Percentiles rank a stretch among this genome's conserved stretches.
Conservation (phyloP, 2,113 vertebrate species). For the Caranx ignobilis region DNA sequence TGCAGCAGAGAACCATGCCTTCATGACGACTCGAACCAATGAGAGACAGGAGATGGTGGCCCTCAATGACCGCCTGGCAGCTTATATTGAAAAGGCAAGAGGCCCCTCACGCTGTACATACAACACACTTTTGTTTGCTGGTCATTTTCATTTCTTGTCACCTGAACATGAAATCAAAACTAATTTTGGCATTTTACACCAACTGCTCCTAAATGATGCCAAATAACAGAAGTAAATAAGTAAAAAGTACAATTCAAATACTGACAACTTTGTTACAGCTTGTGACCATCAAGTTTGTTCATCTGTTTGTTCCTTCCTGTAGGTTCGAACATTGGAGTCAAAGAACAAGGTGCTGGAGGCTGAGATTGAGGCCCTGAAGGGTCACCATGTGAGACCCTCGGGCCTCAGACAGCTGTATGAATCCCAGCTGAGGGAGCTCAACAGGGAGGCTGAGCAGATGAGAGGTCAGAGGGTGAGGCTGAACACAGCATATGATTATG, state of each 20-base stretch:
- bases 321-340: conserved; percentile 83
- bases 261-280: neutral
- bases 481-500: neutral
- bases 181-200: neutral
- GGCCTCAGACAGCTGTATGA: conserved; percentile 78
- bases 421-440: conserved; percentile 79
- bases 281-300: neutral
- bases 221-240: neutral
- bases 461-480: conserved; percentile 73
- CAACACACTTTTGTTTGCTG: neutral
- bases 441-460: conserved; percentile 78
- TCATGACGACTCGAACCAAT: conserved; percentile 74
- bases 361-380: conserved; percentile 75
- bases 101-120: neutral
- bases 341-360: conserved; percentile 76
- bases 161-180: neutral
- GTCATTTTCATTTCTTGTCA: neutral
- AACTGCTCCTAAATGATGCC: neutral
- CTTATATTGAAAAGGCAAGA: conserved; percentile 82
- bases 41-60: conserved; percentile 81
- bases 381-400: conserved; percentile 68
- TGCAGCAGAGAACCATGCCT: conserved; percentile 80
- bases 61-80: conserved; percentile 84
- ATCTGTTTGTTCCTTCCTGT: neutral
- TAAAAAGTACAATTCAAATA: neutral